A percentile compares a stretch with the other conserved stretches of the same genome.
Conservation (phyloP, 2,797 vertebrate genomes). For the Coregonus ussuriensis region DNA sequence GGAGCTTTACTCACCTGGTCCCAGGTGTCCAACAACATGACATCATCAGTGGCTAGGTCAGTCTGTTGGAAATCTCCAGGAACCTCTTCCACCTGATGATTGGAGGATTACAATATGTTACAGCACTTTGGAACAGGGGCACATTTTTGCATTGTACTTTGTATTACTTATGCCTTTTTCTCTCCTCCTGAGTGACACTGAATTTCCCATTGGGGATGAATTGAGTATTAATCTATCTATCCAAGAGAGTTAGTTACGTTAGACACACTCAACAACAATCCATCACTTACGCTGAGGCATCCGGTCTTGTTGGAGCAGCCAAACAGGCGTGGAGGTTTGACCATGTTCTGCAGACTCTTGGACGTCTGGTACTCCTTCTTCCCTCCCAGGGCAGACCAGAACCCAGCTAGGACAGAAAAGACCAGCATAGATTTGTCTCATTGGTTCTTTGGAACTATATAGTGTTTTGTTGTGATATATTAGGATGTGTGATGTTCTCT, state of each 20-base stretch:
- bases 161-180: neutral
- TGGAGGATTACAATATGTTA: neutral
- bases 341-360: slow-evolving; percentile 62
- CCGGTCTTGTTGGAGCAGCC: slow-evolving; percentile 84
- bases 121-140: slow-evolving; percentile 6
- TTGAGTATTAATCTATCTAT: neutral
- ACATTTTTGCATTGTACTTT: neutral
- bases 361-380: slow-evolving; percentile 81
- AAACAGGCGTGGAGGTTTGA: slow-evolving; percentile 75
- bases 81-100: slow-evolving; percentile 77
- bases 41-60: slow-evolving; percentile 82
- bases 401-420: slow-evolving; percentile 56
- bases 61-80: slow-evolving; percentile 81
- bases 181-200: neutral
- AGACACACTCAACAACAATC: neutral
- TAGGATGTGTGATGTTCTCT: neutral
- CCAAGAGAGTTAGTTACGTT: neutral
- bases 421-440: neutral
- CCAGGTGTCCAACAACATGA: slow-evolving; percentile 82
- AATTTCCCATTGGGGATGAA: neutral
- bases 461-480: neutral
- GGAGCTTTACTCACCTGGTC: slow-evolving; percentile 67
- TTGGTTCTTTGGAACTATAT: neutral
- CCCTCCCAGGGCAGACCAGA: slow-evolving; percentile 78
- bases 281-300: slow-evolving; percentile 70